Evolutionary conservation across 2,113 vertebrate genomes (phyloP), one percentile per base, ranked within the genome.

Genomic region (Cyanistes caeruleus): DNA sequence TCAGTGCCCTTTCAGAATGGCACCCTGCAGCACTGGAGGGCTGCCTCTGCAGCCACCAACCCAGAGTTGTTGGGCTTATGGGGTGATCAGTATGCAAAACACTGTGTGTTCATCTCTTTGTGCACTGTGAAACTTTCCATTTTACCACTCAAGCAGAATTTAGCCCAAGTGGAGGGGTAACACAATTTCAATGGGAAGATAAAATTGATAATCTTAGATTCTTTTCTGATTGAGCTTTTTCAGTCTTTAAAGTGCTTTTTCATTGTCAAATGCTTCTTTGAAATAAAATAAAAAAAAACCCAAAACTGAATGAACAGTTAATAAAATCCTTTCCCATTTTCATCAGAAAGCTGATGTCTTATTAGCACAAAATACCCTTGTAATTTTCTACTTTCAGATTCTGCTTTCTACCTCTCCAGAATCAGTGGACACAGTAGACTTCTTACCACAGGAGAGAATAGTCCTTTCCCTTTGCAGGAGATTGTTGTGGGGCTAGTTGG

Each of bases 351-450:
- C 46, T 51, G 25, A 55, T 39, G 25, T 85, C 85, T 80, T 90
- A 56, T 41, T 87, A 85, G 56, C 60, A 41, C 30, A 73, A 83
- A 91, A 95, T 93, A 74, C 22, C 39, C 30, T 18, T 70, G 70
- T 79, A 69, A 84, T 95, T 95, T 96, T 95, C 72, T 72, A 55
- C 35, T 91, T 89, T 53, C 7, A 69, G 19, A 65, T 53, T 84
- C 33, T 87, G 39, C 63, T 90, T 90, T 85, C 44, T 84, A 7
- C 39, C 15, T 87, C 25, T 75, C 31, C 37, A 49, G 84, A 91
- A 84, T 79, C 65, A 82, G 63, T 64, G 82, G 35, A 51, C 15
- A 48, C 11, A 9, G 67, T 69, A 77, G 46, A 85, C 23, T 65
- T 87, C 28, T 55, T 80, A 39, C 48, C 12, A 15, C 8, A 69